Base-by-base conservation (phyloP, 2,888 invertebrate genomes). In the Clepsis dumicolana region DNA sequence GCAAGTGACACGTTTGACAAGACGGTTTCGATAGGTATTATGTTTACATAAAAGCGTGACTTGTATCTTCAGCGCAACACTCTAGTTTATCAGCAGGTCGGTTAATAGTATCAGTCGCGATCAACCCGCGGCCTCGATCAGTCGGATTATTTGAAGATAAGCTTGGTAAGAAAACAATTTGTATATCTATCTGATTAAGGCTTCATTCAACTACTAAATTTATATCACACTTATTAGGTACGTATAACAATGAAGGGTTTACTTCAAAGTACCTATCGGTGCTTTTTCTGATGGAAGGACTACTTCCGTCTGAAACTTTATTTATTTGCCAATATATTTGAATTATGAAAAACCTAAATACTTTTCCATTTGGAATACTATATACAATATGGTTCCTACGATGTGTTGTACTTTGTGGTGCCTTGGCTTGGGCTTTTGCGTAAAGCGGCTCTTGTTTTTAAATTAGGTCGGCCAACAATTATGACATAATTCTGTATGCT, bases 21-120 rank as follows among this genome's bases (percentile, higher is more conserved):
- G 50, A 35, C 32, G 32, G 21, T 48, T 57, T 57, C 57, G 57
- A 48, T 57, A 64, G 44, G 32, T 57, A 64, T 64, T 64, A 25
- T 48, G 64, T 64, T 48, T 18, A 44, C 18, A 16, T n/a, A n/a
- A n/a, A 35, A 48, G 54, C 56, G n/a, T 64, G 63, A 64, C 53
- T 54, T 41, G 41, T 41, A 54, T 21, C 53, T 35, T 57, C 48
- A 25, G 24, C 64, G 64, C 64, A 50, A 35, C 32, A 48, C 48
- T 57, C 35, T 5, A 32, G 18, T 44, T n/a, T 64, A 56, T 57
- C 64, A 32, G 41, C 8, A 16, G 44, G 5, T 41, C 35, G 24
- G 21, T 48, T 48, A 12, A 48, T 12, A 48, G 21, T 21, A 32
- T 57, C 64, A 57, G 56, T 57, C 64, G 64, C 16, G 14, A 25